Base-by-base conservation (phyloP, 2,888 invertebrate species). In the Alviniconcha strummeri region DNA sequence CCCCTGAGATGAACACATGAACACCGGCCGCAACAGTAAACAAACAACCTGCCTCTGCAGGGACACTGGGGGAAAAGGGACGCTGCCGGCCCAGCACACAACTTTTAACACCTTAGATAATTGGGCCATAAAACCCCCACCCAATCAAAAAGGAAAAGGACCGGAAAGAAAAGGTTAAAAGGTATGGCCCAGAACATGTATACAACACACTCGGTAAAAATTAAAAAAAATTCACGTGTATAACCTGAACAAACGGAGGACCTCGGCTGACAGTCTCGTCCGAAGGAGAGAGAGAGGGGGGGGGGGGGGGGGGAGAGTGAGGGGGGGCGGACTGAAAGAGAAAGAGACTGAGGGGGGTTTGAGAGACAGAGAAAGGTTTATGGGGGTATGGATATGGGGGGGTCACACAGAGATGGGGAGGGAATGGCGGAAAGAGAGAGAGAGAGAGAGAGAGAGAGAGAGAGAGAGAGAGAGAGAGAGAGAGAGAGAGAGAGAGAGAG, bases 401-500 rank as follows among this genome's bases (percentile, higher is more conserved):
- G 15, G 17, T 11, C 11, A 69, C 5, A 69, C 11, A 69, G 69
- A 69, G 69, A 69, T 5, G 15, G 75, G n/a, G 55, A 75, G 15
- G 5, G 69, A 69, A 17, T 8, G 69, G 15, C 13, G 69, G n/a
- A 69, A 69, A 69, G 69, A 69, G 11, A 69, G 69, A 69, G 69
- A 69, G 17, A 69, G 17, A 69, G 15, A 69, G 69, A 69, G 69
- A 11, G 69, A 69, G 69, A 8, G 69, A 69, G 17, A 69, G 69
- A 69, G 13, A 13, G 69, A 69, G 69, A 8, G 69, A 69, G n/a
- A 69, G 69, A 69, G 69, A 69, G 69, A 13, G n/a, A 17, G 69
- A 69, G n/a, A 69, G 69, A 69, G 69, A 69, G 69, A 69, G n/a
- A 69, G 69, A 69, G 69, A 69, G 69, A 69, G 69, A 69, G 69